Conservation (phyloP, 2,797 vertebrate species). For the Tauraco hartlaubi region DNA sequence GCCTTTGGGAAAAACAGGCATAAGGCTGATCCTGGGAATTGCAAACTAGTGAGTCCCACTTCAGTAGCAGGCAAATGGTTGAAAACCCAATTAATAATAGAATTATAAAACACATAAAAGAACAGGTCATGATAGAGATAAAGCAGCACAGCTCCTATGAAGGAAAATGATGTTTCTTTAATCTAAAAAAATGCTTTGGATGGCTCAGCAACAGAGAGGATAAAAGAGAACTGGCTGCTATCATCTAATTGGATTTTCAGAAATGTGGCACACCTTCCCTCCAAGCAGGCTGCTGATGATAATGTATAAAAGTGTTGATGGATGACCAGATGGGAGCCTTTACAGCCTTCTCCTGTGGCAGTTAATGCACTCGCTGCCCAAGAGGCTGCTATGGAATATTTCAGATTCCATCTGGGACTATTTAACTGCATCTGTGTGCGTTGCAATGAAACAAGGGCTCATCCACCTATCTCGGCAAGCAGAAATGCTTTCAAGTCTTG, state of each 20-base stretch:
- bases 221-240: conserved; percentile 73
- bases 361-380: conserved; percentile 72
- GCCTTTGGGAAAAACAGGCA: neutral
- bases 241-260: conserved; percentile 75
- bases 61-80: conserved; percentile 44
- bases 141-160: conserved; percentile 47
- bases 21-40: conserved; percentile 33
- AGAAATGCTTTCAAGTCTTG: conserved; percentile 58
- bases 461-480: conserved; percentile 39
- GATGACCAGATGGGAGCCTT: conserved; percentile 75
- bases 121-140: conserved; percentile 63
- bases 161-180: conserved; percentile 72
- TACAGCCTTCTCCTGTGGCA: conserved; percentile 70
- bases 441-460: conserved; percentile 57
- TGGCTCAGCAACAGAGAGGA: conserved; percentile 57
- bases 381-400: conserved; percentile 71
- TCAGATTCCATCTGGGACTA: conserved; percentile 72
- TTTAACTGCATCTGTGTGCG: conserved; percentile 68
- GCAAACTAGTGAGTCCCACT: conserved; percentile 4
- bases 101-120: conserved; percentile 69
- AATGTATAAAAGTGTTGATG: conserved; percentile 73
- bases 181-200: conserved; percentile 71
- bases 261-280: conserved; percentile 73
- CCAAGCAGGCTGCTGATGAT: conserved; percentile 72
- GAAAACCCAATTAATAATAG: conserved; percentile 73